Conservation (phyloP, 2,113 vertebrate species). For the Brienomyrus longianalis region DNA sequence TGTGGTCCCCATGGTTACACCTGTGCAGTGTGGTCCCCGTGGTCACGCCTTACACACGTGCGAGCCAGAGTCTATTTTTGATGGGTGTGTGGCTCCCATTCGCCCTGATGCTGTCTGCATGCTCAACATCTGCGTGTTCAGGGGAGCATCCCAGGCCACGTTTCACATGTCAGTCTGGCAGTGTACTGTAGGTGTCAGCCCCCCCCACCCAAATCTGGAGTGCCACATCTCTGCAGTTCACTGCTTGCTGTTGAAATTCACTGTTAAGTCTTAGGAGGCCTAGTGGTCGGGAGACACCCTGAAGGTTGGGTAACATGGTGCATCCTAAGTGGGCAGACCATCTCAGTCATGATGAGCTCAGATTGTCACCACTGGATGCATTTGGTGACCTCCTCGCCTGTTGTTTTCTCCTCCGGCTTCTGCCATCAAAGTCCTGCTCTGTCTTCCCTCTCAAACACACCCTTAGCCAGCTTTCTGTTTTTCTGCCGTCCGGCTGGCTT, state of each 20-base stretch:
- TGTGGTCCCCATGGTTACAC: constrained; percentile 26
- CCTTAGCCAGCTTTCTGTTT: background rate
- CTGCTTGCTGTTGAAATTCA: background rate
- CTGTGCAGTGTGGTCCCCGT: constrained; percentile 60
- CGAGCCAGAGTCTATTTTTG: background rate
- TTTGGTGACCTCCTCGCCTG: background rate
- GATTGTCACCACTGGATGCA: background rate
- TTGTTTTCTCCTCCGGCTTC: background rate
- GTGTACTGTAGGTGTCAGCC: constrained; percentile 2
- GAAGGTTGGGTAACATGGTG: background rate
- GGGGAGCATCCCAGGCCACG: constrained; percentile 55
- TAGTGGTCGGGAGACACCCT: background rate
- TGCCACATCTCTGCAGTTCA: background rate
- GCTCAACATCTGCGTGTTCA: constrained; percentile 63
- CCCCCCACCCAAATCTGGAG: background rate
- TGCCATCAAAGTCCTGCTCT: background rate
- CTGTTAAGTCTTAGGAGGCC: background rate
- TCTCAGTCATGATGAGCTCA: background rate
- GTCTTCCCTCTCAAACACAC: background rate
- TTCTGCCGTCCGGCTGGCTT: background rate
- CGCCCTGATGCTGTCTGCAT: constrained; percentile 59
- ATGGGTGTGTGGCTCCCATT: constrained; percentile 19
- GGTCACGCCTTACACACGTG: constrained; percentile 35
- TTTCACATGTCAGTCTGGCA: constrained; percentile 43
- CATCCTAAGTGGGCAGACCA: background rate